Conservation (phyloP, 2,888 invertebrate species). For the Cosmia trapezina region DNA sequence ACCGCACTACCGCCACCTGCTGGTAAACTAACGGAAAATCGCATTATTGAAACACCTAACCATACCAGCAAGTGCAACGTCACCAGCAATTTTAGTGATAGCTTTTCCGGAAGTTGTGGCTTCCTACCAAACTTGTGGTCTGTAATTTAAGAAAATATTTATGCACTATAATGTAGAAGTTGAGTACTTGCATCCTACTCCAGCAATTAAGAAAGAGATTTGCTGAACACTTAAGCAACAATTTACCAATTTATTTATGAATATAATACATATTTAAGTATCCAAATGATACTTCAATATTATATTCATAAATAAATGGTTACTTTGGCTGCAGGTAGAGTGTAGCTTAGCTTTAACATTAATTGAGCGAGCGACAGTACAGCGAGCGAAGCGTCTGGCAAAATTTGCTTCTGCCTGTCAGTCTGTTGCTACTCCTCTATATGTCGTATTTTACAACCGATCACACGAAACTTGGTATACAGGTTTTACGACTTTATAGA, state of each 20-base stretch:
- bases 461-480: too few species aligned
- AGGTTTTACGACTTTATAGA: too few species aligned
- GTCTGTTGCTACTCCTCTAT: too few species aligned
- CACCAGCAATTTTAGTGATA: slow-evolving; percentile 50
- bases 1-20: slow-evolving; percentile 66
- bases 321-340: too few species aligned
- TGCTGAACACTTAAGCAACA: background rate
- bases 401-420: too few species aligned
- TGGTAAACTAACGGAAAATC: slow-evolving; percentile 69
- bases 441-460: too few species aligned
- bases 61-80: slow-evolving; percentile 47
- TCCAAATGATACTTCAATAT: too few species aligned
- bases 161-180: slow-evolving; percentile 20
- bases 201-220: slow-evolving; percentile 1
- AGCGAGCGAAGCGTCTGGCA: too few species aligned
- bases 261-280: too few species aligned
- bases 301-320: background rate
- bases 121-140: slow-evolving; percentile 34
- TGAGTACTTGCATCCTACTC: slow-evolving; percentile 9
- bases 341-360: background rate
- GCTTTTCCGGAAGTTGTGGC: slow-evolving; percentile 34
- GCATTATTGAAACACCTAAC: slow-evolving; percentile 68
- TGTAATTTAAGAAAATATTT: slow-evolving; percentile 38
- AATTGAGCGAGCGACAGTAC: too few species aligned
- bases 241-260: too few species aligned